A percentile compares a stretch with the other conserved stretches of the same genome.
Conservation (phyloP, 2,888 invertebrate species). For the Drosophila buzzatii region DNA sequence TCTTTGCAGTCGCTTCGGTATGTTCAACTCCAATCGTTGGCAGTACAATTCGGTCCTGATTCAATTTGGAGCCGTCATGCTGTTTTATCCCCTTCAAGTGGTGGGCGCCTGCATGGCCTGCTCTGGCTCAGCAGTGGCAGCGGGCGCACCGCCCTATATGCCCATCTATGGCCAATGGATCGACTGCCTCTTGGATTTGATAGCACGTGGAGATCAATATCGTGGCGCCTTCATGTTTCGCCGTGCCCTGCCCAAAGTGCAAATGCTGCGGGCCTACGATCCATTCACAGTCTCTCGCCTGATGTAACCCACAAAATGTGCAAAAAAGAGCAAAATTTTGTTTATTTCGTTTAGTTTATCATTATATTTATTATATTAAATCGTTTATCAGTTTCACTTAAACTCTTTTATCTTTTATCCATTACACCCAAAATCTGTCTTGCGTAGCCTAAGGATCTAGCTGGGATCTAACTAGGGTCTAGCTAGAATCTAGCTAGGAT, state of each 20-base stretch:
- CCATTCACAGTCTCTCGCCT: slow-evolving; percentile 11
- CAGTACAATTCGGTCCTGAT: slow-evolving; percentile 42
- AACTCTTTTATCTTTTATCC: neutral
- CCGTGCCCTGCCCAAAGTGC: slow-evolving; percentile 48
- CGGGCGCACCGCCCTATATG: slow-evolving; percentile 64
- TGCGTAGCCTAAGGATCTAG: too few relatives aligned
- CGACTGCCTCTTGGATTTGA: slow-evolving; percentile 54
- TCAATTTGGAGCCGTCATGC: slow-evolving; percentile 38
- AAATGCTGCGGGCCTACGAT: slow-evolving; percentile 15
- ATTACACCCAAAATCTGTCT: too few relatives aligned
- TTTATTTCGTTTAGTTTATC: neutral
- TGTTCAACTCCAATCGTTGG: neutral
- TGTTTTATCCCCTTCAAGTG: slow-evolving; percentile 58
- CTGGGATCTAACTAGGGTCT: too few relatives aligned
- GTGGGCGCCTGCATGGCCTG: slow-evolving; percentile 63
- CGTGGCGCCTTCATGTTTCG: slow-evolving; percentile 56
- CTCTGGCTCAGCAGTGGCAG: slow-evolving; percentile 50
- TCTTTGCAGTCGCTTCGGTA: slow-evolving; percentile 18
- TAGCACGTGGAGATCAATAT: slow-evolving; percentile 53
- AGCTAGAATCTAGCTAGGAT: too few relatives aligned
- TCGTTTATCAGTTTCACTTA: neutral
- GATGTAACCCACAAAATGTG: neutral
- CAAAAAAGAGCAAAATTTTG: neutral
- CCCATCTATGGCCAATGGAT: slow-evolving; percentile 60
- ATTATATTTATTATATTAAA: neutral